Evolutionary conservation across 1,140 invertebrate genomes (phyloP), one percentile per base, ranked within the genome.

Genomic region (Psix sp.): DNA sequence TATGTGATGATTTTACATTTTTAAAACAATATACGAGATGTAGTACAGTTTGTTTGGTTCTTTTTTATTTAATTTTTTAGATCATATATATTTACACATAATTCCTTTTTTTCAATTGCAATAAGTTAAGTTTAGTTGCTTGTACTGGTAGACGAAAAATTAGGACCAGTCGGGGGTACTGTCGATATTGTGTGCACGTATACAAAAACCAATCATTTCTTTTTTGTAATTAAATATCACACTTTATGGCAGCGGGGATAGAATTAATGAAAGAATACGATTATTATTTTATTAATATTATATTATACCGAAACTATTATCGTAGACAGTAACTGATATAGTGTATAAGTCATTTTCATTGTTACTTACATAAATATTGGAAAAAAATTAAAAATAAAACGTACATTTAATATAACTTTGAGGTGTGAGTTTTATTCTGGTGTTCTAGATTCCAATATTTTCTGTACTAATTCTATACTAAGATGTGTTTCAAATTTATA

Each of bases 311-410:
- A 79, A 80, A 74, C 66, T 81, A 81, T 77, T 81, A 84, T 68
- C 66, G 68, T 85, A 85, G 83, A 46, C 73, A 81, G 75, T 81
- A 84, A 77, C 71, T 74, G 63, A 80, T 85, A 77, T 84, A 83
- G 80, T 65, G 38, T 57, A 66, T 86, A 86, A 86, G 83, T 68
- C 80, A 86, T 85, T 86, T 86, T 85, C 83, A 86, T 85, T 86
- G 85, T 86, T 86, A 86, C 83, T 86, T 86, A 86, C 83, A 86
- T 85, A 82, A 85, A 86, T 86, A 86, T 83, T 84, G 82, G 79
- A 83, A 80, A 79, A 81, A 81, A 78, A 62, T 72, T 80, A 82
- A 84, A 72, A 85, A 84, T 84, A 86, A 85, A 86, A 68, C 81
- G 81, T 86, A 86, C 80, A 85, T 85, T 85, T 85, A 84, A 86